Evolutionary conservation across 1,140 invertebrate genomes (phyloP), one percentile per base, ranked within the genome.

Genomic region (Lutraria rhynchaena): DNA sequence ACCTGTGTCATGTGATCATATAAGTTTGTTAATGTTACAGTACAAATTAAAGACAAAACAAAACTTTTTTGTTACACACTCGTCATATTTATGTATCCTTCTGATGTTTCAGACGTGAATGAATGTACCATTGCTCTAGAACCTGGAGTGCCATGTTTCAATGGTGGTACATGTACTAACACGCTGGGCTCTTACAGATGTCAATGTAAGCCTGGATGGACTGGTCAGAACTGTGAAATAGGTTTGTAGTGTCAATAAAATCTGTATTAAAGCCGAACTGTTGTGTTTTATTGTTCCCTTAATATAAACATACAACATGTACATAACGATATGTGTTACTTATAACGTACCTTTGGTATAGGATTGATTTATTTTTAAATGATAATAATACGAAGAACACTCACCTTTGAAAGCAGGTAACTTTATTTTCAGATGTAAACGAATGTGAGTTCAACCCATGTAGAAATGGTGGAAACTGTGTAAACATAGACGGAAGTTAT

Each of bases 141-240:
- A 15, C 65, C 53, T 22, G 55, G 71, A 49, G 44, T 75, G 31
- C 77, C 74, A n/a, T 83, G 82, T 53, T 63, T 69, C 19, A 83
- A 83, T 57, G 74, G 67, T 22, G 82, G 82, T 3, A 76, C 74
- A 31, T 83, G 82, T 46, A 74, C 67, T 31, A 83, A 83, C 58
- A 73, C 82, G 22, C 37, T 77, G 17, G 82, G 82, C 17, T 77
- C 73, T 1, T 83, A 71, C 44, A 53, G 37, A 15, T 83, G 82
- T 65, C 29, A 53, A 29, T 83, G 82, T 27, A 60, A 55, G 17
- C n/a, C 44, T 15, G 82, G 60, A 1, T 83, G 74, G 67, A 83
- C 73, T 31, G 82, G 82, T 0, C 65, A 49, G n/a, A 83, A 73
- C 35, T 83, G 82, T 74, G 78, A 81, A 73, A 24, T 51, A 35